These are phyloP conservation scores for Morpho helenor DNA, from an alignment of 2,888 invertebrate species.

Conservation along the genomic window DNA sequence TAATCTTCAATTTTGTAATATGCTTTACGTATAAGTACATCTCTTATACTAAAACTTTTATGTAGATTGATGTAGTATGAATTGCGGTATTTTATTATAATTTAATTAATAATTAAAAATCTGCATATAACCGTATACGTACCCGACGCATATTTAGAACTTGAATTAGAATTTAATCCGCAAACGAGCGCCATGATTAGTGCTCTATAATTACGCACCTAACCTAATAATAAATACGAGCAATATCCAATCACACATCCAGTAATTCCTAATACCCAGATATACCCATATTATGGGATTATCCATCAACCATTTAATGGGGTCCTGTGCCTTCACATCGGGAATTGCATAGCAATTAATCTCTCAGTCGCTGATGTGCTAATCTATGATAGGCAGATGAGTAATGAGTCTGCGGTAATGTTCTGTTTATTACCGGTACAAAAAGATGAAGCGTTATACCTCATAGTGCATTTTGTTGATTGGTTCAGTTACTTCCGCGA, in stretches of 20 bases:
- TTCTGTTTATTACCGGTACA: slow-evolving; percentile 15
- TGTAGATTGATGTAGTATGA: no score
- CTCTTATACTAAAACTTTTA: no score
- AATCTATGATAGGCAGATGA: slow-evolving; percentile 59
- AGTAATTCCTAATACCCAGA: slow-evolving; percentile 12
- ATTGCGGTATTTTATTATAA: no score
- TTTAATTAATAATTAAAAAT: no score
- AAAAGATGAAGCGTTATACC: slow-evolving; percentile 8
- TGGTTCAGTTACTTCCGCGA: slow-evolving; percentile 3
- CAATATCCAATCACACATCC: slow-evolving; percentile 22
- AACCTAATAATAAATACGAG: background rate
- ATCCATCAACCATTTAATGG: slow-evolving; percentile 30
- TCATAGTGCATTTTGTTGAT: slow-evolving; percentile 8
- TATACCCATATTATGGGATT: slow-evolving; percentile 21
- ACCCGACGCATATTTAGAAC: no score
- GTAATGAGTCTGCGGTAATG: slow-evolving; percentile 42
- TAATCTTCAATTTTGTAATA: no score
- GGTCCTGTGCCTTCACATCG: slow-evolving; percentile 31
- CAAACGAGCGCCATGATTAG: background rate
- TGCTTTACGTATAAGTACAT: no score
- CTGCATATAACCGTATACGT: no score
- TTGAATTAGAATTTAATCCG: no score
- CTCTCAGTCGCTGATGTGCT: slow-evolving; percentile 47
- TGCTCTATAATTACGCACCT: background rate
- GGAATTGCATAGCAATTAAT: slow-evolving; percentile 48